A percentile compares a stretch with the other conserved stretches of the same genome.
phyloP scores from a whole-genome alignment of 2,888 invertebrate genomes.

The Mesoligia furuncula region DNA sequence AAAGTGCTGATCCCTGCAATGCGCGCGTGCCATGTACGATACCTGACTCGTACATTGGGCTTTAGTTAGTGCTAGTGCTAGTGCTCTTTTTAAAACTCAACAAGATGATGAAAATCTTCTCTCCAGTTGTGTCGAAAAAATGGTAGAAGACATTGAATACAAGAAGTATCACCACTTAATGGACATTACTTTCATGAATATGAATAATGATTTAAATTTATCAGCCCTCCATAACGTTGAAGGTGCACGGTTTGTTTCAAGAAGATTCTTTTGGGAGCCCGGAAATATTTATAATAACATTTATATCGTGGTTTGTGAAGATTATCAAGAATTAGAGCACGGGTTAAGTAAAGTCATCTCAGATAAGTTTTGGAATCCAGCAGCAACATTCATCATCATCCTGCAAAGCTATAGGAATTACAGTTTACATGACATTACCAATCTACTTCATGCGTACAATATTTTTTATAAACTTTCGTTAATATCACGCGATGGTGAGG shows the following conservation, averaged over 20 bases:
- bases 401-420: constrained; percentile 55
- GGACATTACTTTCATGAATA: constrained; percentile 68
- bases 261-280: constrained; percentile 37
- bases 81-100: constrained; percentile 2
- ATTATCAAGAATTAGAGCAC: constrained; percentile 59
- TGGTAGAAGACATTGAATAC: constrained; percentile 54
- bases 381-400: constrained; percentile 68
- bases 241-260: constrained; percentile 62
- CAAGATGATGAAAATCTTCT: constrained; percentile 6
- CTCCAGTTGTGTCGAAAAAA: constrained; percentile 61
- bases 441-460: constrained; percentile 56
- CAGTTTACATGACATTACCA: constrained; percentile 54
- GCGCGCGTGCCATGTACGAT: too few species aligned
- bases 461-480: constrained; percentile 35
- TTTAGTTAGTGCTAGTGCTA: constrained; percentile 7
- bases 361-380: constrained; percentile 73
- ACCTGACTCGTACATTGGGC: too few species aligned
- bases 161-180: constrained; percentile 15
- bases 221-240: constrained; percentile 60
- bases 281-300: constrained; percentile 56
- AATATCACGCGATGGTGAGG: constrained; percentile 18
- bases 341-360: constrained; percentile 58
- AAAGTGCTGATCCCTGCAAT: too few species aligned
- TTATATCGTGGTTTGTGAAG: constrained; percentile 66
- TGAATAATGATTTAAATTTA: constrained; percentile 60